Conservation (phyloP, 2,113 vertebrate species). For the Syrrhaptes paradoxus region DNA sequence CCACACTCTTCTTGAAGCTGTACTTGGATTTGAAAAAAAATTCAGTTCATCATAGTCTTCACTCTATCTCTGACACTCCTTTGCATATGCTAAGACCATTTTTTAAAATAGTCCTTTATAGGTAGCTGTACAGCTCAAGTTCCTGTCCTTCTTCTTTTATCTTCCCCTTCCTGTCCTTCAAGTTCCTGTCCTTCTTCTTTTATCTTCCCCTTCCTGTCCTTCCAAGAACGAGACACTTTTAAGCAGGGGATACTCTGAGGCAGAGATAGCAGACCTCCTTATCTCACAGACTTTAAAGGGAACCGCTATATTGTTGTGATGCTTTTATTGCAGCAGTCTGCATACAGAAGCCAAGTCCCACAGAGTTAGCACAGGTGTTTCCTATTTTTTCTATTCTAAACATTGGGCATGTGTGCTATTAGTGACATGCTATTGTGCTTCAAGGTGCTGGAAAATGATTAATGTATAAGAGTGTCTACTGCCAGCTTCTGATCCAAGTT, state of each 20-base stretch:
- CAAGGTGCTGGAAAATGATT: not conserved
- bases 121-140: not conserved
- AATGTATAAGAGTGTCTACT: not conserved
- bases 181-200: not conserved
- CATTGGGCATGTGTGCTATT: not conserved
- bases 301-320: not conserved
- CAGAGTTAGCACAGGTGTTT: slow-evolving; percentile 6
- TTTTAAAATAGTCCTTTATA: not conserved
- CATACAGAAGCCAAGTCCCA: not conserved
- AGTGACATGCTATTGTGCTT: not conserved
- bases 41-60: not conserved
- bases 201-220: not conserved
- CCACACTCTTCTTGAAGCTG: not conserved
- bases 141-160: not conserved
- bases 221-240: not conserved
- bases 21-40: not conserved
- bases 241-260: not conserved
- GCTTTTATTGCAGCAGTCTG: not conserved
- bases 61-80: not conserved
- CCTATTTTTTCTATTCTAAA: not conserved
- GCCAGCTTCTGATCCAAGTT: not conserved
- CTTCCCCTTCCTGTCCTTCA: not conserved
- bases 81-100: not conserved
- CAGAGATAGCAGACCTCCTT: not conserved
- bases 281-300: not conserved